Conservation (phyloP, 2,888 invertebrate species). For the Chaitophorus viminalis region DNA sequence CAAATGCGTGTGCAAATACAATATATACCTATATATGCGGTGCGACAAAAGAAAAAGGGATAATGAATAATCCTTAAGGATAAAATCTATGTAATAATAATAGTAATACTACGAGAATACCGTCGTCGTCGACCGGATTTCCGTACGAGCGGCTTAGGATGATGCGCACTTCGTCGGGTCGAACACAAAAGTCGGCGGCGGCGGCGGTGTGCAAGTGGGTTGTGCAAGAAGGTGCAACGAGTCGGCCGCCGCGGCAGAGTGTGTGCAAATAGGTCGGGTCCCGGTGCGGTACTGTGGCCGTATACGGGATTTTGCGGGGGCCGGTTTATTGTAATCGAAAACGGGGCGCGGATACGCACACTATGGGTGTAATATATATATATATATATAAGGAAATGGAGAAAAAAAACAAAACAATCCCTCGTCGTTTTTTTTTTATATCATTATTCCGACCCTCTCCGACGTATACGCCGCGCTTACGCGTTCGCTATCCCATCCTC, state of each 20-base stretch:
- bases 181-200: not conserved
- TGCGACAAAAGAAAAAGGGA: not conserved
- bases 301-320: slow-evolving; percentile 48
- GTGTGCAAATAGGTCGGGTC: slow-evolving; percentile 51
- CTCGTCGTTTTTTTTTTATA: slow-evolving; percentile 12
- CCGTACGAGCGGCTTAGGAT: not conserved
- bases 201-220: not conserved
- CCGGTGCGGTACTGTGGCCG: slow-evolving; percentile 25
- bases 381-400: not conserved
- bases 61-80: too few relatives aligned
- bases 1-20: too few relatives aligned
- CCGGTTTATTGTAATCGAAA: slow-evolving; percentile 31
- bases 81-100: too few relatives aligned
- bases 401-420: slow-evolving; percentile 18
- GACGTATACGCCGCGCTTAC: not conserved
- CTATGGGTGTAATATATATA: too few relatives aligned
- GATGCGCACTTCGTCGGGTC: not conserved
- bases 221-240: not conserved
- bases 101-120: not conserved
- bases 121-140: not conserved
- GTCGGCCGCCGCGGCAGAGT: not conserved
- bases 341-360: not conserved
- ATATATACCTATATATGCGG: too few relatives aligned
- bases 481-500: not conserved
- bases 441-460: slow-evolving; percentile 33